Evolutionary conservation across 2,113 vertebrate genomes (phyloP), one percentile per base, ranked within the genome.

Genomic region (Muntiacus muntjak): DNA sequence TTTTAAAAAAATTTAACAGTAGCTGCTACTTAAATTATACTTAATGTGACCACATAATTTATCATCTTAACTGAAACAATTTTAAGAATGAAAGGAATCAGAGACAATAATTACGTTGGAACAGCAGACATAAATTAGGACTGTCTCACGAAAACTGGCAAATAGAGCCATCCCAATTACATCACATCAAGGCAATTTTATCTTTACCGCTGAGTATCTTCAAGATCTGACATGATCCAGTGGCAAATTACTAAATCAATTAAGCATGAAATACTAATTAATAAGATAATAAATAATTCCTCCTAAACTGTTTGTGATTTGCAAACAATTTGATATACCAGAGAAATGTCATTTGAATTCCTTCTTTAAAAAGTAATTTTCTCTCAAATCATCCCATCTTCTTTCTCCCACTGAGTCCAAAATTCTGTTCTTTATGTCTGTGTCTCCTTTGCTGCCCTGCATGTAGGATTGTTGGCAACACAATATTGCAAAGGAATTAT

Each of bases 51-150:
- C 67, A 40, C 28, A 54, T 78, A 93, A 93, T 89, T 91, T 92
- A 64, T 88, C 94, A 87, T 86, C 91, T 95, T 85, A 83, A 89
- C 26, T 43, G 60, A 79, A 91, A 87, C 82, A 86, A 88, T 92
- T 91, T 98, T 95, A 90, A 89, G 83, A 97, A 45, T 78, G 88
- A 96, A 93, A 88, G 86, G 25, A 47, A 89, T 25, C 43, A 74
- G 10, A 57, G 58, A 54, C 47, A 81, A 97, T 86, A 84, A 96
- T 76, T 62, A 94, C 4, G 7, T 30, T 82, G 86, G 58, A 92
- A 91, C 13, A 90, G 87, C 52, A 96, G 60, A 62, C 26, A 86
- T 88, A 81, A 94, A 87, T 97, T 89, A 95, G 58, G 26, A 33
- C 76, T 21, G 23, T 89, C 47, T 94, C 58, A 43, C n/a, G 28